Conservation (phyloP, 2,888 invertebrate species). For the Chrysolina haemoptera region DNA sequence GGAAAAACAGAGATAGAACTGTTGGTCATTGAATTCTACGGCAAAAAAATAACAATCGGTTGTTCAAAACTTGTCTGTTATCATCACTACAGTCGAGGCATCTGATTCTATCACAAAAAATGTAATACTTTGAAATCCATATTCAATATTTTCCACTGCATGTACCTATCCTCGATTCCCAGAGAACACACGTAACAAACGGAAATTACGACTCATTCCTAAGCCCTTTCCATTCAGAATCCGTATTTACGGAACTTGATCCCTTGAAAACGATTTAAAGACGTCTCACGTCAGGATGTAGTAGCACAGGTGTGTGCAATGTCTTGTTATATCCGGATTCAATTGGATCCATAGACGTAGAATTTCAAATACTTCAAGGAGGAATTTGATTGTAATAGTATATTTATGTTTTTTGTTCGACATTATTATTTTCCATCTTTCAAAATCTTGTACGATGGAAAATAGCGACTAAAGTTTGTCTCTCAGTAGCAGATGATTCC, state of each 20-base stretch:
- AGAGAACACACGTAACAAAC: conserved; percentile 12
- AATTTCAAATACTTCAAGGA: background rate
- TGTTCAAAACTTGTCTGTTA: no score
- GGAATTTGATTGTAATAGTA: no score
- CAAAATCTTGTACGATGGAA: no score
- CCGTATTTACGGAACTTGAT: conserved; percentile 34
- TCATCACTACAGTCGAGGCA: no score
- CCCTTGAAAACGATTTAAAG: conserved; percentile 50
- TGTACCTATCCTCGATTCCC: background rate
- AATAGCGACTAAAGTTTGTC: no score
- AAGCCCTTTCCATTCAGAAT: conserved; percentile 23
- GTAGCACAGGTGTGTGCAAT: conserved; percentile 54
- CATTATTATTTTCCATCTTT: no score
- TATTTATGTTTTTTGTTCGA: no score
- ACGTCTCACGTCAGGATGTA: conserved; percentile 48
- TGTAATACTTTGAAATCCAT: background rate
- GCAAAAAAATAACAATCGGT: no score
- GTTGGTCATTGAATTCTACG: no score
- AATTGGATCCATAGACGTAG: conserved; percentile 46
- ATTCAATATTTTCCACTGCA: background rate
- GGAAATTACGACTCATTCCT: conserved; percentile 27
- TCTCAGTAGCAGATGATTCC: no score
- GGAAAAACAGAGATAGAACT: no score
- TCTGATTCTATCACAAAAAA: no score
- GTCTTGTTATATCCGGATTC: conserved; percentile 56